These are phyloP conservation scores for Limanda limanda DNA, from an alignment of 2,113 vertebrate genomes.

Conservation along the genomic window DNA sequence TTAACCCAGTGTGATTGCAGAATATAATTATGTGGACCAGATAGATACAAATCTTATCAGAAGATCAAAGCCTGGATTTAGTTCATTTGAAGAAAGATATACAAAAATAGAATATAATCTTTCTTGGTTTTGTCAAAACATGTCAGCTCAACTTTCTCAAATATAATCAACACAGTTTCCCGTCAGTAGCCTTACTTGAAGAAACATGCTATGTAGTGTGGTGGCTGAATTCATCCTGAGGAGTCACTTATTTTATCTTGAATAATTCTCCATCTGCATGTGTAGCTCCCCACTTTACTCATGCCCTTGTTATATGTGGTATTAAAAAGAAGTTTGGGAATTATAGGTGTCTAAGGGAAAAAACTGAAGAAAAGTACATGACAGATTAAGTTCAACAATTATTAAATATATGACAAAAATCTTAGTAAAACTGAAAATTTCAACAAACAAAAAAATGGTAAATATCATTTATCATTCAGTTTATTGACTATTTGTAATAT, in stretches of 20 bases:
- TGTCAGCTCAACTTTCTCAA: background rate
- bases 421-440: background rate
- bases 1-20: slow-evolving; percentile 10
- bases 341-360: too few species aligned
- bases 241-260: too few species aligned
- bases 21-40: background rate
- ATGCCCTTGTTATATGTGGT: background rate
- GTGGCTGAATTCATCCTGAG: too few species aligned
- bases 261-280: too few species aligned
- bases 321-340: background rate
- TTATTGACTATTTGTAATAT: background rate
- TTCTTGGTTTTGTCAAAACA: background rate
- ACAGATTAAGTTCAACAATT: background rate
- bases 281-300: background rate
- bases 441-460: background rate
- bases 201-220: too few species aligned
- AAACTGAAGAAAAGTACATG: too few species aligned
- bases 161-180: background rate
- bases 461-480: too few species aligned
- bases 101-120: background rate
- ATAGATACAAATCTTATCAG: background rate
- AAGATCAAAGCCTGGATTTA: background rate
- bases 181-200: background rate
- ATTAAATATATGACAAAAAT: background rate
- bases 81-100: background rate